Conservation (phyloP, 2,888 invertebrate genomes). For the Spicauda simplicius region DNA sequence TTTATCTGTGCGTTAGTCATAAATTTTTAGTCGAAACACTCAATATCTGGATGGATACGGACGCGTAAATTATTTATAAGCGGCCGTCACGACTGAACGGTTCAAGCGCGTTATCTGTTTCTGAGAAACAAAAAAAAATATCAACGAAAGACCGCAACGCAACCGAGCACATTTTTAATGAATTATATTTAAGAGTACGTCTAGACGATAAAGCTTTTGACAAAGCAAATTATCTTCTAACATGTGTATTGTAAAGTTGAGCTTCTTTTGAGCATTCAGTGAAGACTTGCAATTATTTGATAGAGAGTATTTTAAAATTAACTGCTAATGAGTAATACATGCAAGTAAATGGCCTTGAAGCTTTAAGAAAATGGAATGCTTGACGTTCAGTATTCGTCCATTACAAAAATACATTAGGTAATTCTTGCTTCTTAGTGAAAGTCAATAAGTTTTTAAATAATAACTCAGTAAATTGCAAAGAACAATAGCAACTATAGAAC, state of each 20-base stretch:
- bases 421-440: constrained; percentile 47
- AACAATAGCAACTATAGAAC: constrained; percentile 62
- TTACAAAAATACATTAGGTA: constrained; percentile 20
- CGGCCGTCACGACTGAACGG: constrained; percentile 54
- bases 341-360: constrained; percentile 8
- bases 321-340: not conserved
- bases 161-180: constrained; percentile 52
- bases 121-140: constrained; percentile 60
- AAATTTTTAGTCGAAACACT: constrained; percentile 51
- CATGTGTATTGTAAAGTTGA: not conserved
- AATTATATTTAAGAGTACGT: constrained; percentile 34
- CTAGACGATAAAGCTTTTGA: constrained; percentile 5
- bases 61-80: constrained; percentile 60
- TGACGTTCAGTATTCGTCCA: constrained; percentile 6
- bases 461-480: constrained; percentile 42
- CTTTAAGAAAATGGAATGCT: constrained; percentile 10
- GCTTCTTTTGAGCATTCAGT: not conserved
- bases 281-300: not conserved
- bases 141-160: constrained; percentile 53
- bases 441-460: constrained; percentile 52
- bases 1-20: constrained; percentile 42
- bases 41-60: constrained; percentile 50
- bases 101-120: constrained; percentile 60
- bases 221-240: constrained; percentile 22
- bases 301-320: constrained; percentile 3